Percentiles rank a stretch among this genome's conserved stretches.
Evolutionary conservation across 2,113 vertebrate genomes (phyloP).

Genomic region (Diadophis punctatus): DNA sequence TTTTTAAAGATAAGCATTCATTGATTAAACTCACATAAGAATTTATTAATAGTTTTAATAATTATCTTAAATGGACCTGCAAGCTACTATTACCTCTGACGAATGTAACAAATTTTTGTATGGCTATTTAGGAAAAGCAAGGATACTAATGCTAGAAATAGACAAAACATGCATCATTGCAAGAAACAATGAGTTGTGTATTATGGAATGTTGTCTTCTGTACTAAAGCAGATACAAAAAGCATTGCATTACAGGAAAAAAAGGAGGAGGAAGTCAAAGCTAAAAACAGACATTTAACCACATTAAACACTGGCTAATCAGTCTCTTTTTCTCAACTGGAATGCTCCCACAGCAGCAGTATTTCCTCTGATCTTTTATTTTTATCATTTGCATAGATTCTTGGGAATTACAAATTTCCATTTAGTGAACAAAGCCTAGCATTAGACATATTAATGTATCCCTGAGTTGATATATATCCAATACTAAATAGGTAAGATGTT

Average conservation of each 20-base stretch:
- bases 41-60: background rate
- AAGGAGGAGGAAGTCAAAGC: background rate
- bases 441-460: background rate
- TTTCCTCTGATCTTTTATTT: background rate
- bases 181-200: background rate
- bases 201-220: background rate
- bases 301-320: background rate
- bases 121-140: background rate
- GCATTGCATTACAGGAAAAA: background rate
- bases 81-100: background rate
- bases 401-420: background rate
- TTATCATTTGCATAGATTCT: background rate
- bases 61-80: background rate
- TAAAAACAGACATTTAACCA: background rate
- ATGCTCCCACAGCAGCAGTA: background rate
- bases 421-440: background rate
- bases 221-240: background rate
- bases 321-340: background rate
- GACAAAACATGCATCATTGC: background rate
- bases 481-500: conserved; percentile 35
- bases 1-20: background rate
- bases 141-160: background rate
- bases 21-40: background rate
- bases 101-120: background rate
- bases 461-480: background rate